A percentile compares a stretch with the other conserved stretches of the same genome.
These are phyloP conservation scores for Leptinotarsa lineolata DNA, from an alignment of 1,140 invertebrate genomes.

Conservation along the genomic window DNA sequence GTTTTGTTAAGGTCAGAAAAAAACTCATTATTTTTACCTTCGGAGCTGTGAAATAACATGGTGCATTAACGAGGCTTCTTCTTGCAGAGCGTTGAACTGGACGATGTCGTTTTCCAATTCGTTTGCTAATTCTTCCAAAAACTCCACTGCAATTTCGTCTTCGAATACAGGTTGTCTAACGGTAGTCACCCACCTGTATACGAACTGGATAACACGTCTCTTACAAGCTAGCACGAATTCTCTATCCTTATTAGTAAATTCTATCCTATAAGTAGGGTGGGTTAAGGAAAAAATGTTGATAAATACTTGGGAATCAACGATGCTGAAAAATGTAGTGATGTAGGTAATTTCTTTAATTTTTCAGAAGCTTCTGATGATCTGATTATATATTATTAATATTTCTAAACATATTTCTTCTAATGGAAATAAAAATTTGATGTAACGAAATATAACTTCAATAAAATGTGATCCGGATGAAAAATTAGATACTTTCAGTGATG, in stretches of 20 bases:
- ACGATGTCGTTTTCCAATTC: slow-evolving; percentile 69
- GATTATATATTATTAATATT: too few species aligned
- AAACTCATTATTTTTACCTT: slow-evolving; percentile 52
- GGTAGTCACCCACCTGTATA: slow-evolving; percentile 76
- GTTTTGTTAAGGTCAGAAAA: too few species aligned
- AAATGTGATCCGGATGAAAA: too few species aligned
- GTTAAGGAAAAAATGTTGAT: slow-evolving; percentile 58
- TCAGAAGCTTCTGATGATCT: too few species aligned
- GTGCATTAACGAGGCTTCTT: slow-evolving; percentile 70
- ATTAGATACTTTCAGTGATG: too few species aligned
- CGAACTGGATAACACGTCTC: slow-evolving; percentile 77
- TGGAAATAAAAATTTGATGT: too few species aligned
- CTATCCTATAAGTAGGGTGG: slow-evolving; percentile 62
- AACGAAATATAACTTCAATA: too few species aligned
- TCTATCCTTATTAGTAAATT: slow-evolving; percentile 65
- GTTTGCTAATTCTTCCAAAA: slow-evolving; percentile 74
- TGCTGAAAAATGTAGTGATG: too few species aligned
- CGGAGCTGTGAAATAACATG: slow-evolving; percentile 67
- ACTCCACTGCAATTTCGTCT: slow-evolving; percentile 71
- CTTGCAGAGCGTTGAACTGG: slow-evolving; percentile 61
- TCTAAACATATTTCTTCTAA: too few species aligned
- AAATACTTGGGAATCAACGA: too few species aligned
- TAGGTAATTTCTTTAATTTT: too few species aligned
- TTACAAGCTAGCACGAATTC: slow-evolving; percentile 77
- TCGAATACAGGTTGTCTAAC: slow-evolving; percentile 76